phyloP scores from a whole-genome alignment of 2,113 vertebrate genomes.

The Nothoprocta pentlandii region DNA sequence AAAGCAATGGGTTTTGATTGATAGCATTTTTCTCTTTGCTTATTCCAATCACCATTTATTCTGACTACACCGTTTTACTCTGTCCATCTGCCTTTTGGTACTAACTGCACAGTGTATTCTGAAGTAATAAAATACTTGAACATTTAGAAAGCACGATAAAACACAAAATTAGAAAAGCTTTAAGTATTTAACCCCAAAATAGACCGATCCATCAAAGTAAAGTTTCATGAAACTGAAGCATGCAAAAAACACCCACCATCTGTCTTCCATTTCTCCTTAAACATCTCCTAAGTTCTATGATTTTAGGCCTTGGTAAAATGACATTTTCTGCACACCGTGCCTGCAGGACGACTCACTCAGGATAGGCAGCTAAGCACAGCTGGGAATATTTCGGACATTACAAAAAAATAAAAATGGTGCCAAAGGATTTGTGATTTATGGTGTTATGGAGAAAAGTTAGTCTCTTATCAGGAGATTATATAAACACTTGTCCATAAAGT shows the following conservation, averaged over 20 bases:
- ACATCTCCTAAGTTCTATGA: background rate
- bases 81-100: background rate
- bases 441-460: background rate
- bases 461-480: background rate
- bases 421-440: fast-evolving
- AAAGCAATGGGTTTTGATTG: background rate
- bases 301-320: fast-evolving
- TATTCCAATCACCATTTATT: background rate
- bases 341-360: fast-evolving
- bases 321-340: fast-evolving
- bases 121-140: background rate
- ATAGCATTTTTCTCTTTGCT: background rate
- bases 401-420: fast-evolving
- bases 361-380: background rate
- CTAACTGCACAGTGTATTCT: background rate
- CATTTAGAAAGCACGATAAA: background rate
- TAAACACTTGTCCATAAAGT: background rate
- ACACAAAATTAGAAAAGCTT: background rate
- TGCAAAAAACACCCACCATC: fast-evolving
- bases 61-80: background rate
- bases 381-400: fast-evolving
- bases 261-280: fast-evolving
- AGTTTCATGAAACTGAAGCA: background rate
- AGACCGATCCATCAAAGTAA: background rate
- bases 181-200: background rate